Conservation (phyloP, 2,888 invertebrate genomes). For the Microctonus aethiopoides region DNA sequence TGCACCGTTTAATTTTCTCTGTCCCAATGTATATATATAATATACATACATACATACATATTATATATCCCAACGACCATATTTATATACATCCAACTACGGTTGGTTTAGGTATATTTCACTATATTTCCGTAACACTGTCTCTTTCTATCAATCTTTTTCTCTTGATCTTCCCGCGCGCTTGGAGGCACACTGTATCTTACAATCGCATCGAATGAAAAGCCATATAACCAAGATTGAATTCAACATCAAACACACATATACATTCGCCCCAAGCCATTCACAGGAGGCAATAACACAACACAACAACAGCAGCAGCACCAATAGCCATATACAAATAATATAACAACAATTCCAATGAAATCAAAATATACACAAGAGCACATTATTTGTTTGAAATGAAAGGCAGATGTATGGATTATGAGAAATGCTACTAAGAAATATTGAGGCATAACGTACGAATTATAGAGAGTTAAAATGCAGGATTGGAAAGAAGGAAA, state of each 20-base stretch:
- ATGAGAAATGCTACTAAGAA: not conserved
- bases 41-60: not conserved
- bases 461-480: not conserved
- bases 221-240: not conserved
- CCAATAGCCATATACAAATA: not conserved
- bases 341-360: not conserved
- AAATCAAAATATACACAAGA: not conserved
- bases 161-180: not conserved
- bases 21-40: conserved; percentile 52
- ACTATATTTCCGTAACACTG: not conserved
- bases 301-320: not conserved
- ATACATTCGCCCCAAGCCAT: not conserved
- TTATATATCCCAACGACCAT: not conserved
- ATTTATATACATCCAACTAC: not conserved
- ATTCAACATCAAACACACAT: too few relatives aligned
- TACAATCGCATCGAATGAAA: not conserved
- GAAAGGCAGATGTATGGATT: not conserved
- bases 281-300: too few relatives aligned
- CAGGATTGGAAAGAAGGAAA: not conserved
- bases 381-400: not conserved
- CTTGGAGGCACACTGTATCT: not conserved
- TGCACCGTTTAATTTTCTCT: conserved; percentile 58
- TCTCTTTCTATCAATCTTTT: not conserved
- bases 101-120: conserved; percentile 13
- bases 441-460: not conserved